Conservation (phyloP, 2,113 vertebrate genomes). For the Otocyon megalotis region DNA sequence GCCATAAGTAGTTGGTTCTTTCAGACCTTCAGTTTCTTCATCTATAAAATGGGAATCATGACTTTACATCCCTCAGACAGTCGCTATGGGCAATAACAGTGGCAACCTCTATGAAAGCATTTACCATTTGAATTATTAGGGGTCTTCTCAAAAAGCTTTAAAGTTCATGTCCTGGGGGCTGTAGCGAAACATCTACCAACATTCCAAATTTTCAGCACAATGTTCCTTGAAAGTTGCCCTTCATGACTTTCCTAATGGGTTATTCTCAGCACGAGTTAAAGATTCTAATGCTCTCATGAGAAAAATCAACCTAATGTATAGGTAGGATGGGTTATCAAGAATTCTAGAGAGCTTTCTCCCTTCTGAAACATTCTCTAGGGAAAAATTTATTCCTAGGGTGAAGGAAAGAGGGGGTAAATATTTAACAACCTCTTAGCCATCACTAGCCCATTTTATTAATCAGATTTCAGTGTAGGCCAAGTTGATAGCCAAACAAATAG, state of each 20-base stretch:
- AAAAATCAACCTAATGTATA: conserved; percentile 45
- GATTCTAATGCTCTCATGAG: neutral
- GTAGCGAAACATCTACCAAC: neutral
- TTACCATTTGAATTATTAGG: neutral
- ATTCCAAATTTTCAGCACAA: neutral
- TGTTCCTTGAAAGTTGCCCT: conserved; percentile 25
- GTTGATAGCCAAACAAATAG: conserved; percentile 7
- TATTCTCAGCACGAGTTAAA: conserved; percentile 44
- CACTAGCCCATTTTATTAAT: neutral
- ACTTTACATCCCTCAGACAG: neutral
- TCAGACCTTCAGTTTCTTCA: neutral
- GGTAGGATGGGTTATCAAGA: neutral
- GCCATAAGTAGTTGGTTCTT: neutral
- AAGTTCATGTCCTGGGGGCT: neutral
- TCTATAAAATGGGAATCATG: neutral
- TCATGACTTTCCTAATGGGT: conserved; percentile 16
- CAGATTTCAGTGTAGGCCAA: conserved; percentile 17
- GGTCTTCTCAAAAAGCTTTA: neutral
- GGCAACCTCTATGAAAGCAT: neutral
- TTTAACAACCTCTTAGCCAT: conserved; percentile 50
- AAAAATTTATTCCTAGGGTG: neutral
- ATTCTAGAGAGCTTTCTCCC: neutral
- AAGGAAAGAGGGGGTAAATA: neutral
- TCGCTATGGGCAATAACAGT: neutral
- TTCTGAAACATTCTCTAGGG: conserved; percentile 36